Evolutionary conservation across 2,888 invertebrate species (phyloP), one percentile per base, ranked within the genome.

Genomic region (Steinernema hermaphroditum): DNA sequence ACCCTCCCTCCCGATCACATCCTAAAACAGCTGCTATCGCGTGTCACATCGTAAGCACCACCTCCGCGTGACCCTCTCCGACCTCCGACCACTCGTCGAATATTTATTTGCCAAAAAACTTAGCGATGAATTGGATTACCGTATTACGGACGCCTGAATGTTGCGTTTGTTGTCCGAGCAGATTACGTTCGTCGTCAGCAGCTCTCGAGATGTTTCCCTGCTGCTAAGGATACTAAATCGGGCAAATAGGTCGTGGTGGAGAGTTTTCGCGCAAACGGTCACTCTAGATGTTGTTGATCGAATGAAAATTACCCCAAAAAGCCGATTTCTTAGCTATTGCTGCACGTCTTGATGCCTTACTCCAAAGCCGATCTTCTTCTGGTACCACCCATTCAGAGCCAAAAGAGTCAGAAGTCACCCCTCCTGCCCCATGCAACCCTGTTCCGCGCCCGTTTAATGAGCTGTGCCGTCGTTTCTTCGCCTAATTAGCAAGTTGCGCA

Each of bases 401-500:
- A 2, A 2, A 29, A 29, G 27, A 22, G 32, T n/a, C 46, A 46
- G 22, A 46, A 46, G 9, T 16, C 46, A 2, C 6, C 46, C 22
- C 9, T 19, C 4, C 22, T 6, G 16, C 43, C 43, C 16, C 43
- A 16, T 41, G 43, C 9, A 41, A 41, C 8, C 43, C 43, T 16
- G 43, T 16, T 8, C n/a, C n/a, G 8, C 16, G 8, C 46, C 46
- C 32, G 29, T 62, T 32, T 32, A 32, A 62, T 32, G 62, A 32
- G 62, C 62, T 14, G 8, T 29, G 8, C 32, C 29, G 29, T 32
- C 62, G 32, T 62, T 29, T 62, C 62, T 62, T 29, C 62, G 62
- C 62, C 62, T 62, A 62, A 62, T 62, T 62, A 62, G 62, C 62
- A 62, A 62, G 32, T 62, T 62, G 62, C 62, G 62, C 62, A 29